Conservation (phyloP, 2,888 invertebrate genomes). For the Oscheius sp. region DNA sequence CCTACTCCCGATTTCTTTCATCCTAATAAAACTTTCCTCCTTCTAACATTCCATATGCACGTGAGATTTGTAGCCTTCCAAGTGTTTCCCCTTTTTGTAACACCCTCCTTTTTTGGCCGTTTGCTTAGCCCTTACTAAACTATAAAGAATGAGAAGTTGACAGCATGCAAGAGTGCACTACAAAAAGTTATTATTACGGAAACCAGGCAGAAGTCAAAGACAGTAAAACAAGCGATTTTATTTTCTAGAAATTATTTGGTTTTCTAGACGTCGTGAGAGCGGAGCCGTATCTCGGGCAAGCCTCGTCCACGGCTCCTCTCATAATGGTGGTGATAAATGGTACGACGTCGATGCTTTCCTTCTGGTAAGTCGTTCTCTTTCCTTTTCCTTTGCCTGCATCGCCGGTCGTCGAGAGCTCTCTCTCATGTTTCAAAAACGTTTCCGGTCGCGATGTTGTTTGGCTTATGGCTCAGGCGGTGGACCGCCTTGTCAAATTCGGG, state of each 20-base stretch:
- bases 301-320: slow-evolving; percentile 56
- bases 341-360: slow-evolving; percentile 70
- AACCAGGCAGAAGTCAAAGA: too few species aligned
- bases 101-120: too few species aligned
- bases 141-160: too few species aligned
- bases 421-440: slow-evolving; percentile 38
- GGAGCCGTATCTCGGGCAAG: slow-evolving; percentile 54
- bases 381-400: slow-evolving; percentile 6
- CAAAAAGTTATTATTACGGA: too few species aligned
- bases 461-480: slow-evolving; percentile 36
- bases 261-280: slow-evolving; percentile 24
- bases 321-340: slow-evolving; percentile 64
- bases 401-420: slow-evolving; percentile 14
- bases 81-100: too few species aligned
- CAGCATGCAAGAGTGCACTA: too few species aligned
- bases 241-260: not conserved
- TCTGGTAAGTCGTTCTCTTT: slow-evolving; percentile 60
- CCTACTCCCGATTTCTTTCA: too few species aligned
- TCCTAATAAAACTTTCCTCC: too few species aligned
- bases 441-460: slow-evolving; percentile 35
- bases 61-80: too few species aligned
- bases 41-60: too few species aligned
- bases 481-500: slow-evolving; percentile 30
- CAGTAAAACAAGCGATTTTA: too few species aligned
- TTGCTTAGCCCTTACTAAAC: too few species aligned